These are phyloP conservation scores for Thumatha senex DNA, from an alignment of 2,888 invertebrate genomes.

Conservation along the genomic window DNA sequence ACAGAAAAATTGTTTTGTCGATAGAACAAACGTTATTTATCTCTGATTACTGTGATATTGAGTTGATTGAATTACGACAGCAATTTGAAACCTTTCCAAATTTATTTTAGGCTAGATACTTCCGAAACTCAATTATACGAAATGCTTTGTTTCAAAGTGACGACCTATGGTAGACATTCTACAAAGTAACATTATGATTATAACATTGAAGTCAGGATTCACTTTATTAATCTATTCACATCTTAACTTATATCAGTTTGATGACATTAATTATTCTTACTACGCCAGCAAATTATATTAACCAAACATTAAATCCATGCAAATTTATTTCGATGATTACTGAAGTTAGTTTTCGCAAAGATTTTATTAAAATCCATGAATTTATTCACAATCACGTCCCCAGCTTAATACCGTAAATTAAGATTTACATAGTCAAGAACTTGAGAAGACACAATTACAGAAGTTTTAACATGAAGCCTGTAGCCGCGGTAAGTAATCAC, in stretches of 20 bases:
- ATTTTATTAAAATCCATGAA: slow-evolving; percentile 28
- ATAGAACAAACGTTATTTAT: slow-evolving; percentile 61
- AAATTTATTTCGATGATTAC: slow-evolving; percentile 17
- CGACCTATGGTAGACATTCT: slow-evolving; percentile 5
- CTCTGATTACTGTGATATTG: slow-evolving; percentile 57
- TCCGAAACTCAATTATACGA: slow-evolving; percentile 18
- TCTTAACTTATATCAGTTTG: slow-evolving; percentile 1
- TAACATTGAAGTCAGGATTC: slow-evolving; percentile 11
- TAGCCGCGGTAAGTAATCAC: slow-evolving; percentile 71
- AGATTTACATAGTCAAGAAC: slow-evolving; percentile 73
- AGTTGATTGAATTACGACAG: slow-evolving; percentile 57
- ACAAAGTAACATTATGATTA: slow-evolving; percentile 7
- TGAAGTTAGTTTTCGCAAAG: slow-evolving; percentile 21
- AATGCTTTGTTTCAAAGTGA: slow-evolving; percentile 14
- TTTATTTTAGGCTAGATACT: slow-evolving; percentile 3
- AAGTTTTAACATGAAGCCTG: slow-evolving; percentile 73
- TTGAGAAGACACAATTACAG: slow-evolving; percentile 75
- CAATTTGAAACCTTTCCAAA: slow-evolving; percentile 23
- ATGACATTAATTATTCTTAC: slow-evolving; percentile 13
- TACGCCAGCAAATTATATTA: background rate
- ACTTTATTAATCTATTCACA: slow-evolving; percentile 9
- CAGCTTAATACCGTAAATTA: slow-evolving; percentile 62
- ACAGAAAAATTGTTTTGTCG: slow-evolving; percentile 68
- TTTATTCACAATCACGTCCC: slow-evolving; percentile 38
- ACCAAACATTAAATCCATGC: slow-evolving; percentile 7